Base-by-base conservation (phyloP, 1,140 invertebrate species). In the Drosophila simulans region DNA sequence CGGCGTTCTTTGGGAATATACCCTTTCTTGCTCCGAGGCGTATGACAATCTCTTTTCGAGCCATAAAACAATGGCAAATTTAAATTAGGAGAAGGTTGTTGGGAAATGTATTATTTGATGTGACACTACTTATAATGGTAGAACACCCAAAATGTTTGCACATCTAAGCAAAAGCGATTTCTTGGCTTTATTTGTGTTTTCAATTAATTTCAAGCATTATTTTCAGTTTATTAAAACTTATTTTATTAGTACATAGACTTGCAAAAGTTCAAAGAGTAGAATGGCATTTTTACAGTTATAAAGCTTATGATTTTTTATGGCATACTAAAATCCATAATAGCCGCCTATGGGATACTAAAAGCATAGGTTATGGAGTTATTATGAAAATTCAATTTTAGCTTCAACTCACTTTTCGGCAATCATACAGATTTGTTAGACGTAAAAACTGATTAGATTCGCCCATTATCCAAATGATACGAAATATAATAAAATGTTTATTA, bases 401-500 rank as follows among this genome's bases (percentile, higher is more conserved):
- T 17, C 10, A 5, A 52, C 17, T 34, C 8, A 15, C 10, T 11
- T 31, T 49, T 49, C 0, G 27, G 48, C 8, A 31, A 49, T 34
- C n/a, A 17, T 11, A 34, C 27, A 7, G 13, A 31, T 34, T 34
- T 17, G 31, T 52, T 52, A 5, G 13, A 52, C 49, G 2, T 13
- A 20, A 12, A 52, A 34, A 35, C 49, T 13, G 10, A 52, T 52
- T 52, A 35, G 49, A 12, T 52, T 35, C 15, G 12, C 49, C 31
- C 2, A 35, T 52, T 35, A 52, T 20, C 31, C 49, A 52, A 51
- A 51, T 51, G 48, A 51, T 51, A 51, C n/a, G n/a, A 17, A 62
- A 39, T 31, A 17, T 20, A 62, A 62, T 62, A 56, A 62, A 62
- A 43, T 59, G 25, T 59, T 59, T 63, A 63, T 63, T 63, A 63